Evolutionary conservation across 2,888 invertebrate genomes (phyloP), one percentile per base, ranked within the genome.

Genomic region (Eupithecia abbreviata): DNA sequence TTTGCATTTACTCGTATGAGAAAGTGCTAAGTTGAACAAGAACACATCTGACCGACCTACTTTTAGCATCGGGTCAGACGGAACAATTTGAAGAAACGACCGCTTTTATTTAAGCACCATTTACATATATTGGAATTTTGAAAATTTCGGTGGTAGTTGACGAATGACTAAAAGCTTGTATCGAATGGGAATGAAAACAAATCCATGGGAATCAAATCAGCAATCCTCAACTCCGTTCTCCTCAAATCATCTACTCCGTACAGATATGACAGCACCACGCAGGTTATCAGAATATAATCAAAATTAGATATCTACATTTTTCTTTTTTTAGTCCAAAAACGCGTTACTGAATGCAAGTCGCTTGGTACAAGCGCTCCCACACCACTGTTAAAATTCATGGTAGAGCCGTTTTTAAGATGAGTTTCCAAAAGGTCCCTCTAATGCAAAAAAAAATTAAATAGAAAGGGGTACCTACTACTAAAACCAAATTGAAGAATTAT

Each of bases 11-110:
- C 69, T 18, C 18, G 69, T 69, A 18, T 69, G 47, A 47, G 69
- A 69, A 69, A 69, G 69, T 69, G n/a, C 45, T 69, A 18, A 18
- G 47, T 69, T 15, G 42, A 71, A 71, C 51, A 15, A 55, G 71
- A n/a, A 58, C 43, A 62, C 71, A 58, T 71, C 71, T 49, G 51
- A 69, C 69, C 69, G 69, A 49, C 69, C 69, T 69, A 69, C 47
- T 10, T 69, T 30, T 47, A 45, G 15, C 42, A 45, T n/a, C 68
- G 10, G 13, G 68, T 4, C 45, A 47, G 12, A 69, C 47, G 4
- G 18, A 18, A 12, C 7, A 47, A n/a, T n/a, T 45, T 18, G 3
- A 47, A 18, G 43, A 41, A 67, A 41, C 13, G 1, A 62, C 62
- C 30, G 13, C 30, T 42, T 67, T 41, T 67, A 10, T 30, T 30